Base-by-base conservation (phyloP, 2,797 vertebrate genomes). In the Acanthurus tractus region DNA sequence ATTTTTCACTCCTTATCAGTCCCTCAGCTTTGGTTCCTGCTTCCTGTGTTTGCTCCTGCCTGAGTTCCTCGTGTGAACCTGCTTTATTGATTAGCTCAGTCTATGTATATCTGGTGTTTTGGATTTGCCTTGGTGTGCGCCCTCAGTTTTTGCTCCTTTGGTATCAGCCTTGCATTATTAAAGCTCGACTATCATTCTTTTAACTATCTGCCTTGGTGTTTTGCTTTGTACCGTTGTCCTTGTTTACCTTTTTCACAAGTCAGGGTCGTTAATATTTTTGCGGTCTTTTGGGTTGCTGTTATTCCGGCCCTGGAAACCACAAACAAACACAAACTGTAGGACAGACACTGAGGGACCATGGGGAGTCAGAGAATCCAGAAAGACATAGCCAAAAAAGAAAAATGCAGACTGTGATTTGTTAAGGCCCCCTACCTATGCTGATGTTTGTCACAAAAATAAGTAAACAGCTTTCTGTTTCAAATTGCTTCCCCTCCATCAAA, bases 381-480 rank as follows among this genome's bases (percentile, higher is more conserved):
- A 76, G 55, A 77, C 46, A 25, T 12, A 49, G 63, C 62, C 58
- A 67, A 34, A 48, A 14, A 63, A 65, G 42, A 59, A 54, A 79
- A 71, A 78, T 57, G 36, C 56, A 54, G 42, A n/a, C 64, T 70
- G 45, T 72, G 65, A 62, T 77, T 78, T 73, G 54, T 74, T 50
- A 44, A 48, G 48, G n/a, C 75, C 53, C 42, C 58, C 59, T 59
- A 40, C 58, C 55, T 14, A 36, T 5, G 14, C 75, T 72, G 59
- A 63, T 70, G 66, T 74, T 86, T 82, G 46, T 75, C 73, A 80
- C 45, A 62, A 77, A 81, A 72, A 81, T 75, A 70, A 67, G 53
- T 70, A 79, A 82, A 77, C 25, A 74, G 38, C 20, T n/a, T 40
- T 55, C 23, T 59, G 66, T 58, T 71, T 70, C n/a, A 68, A 71